Conservation (phyloP, 2,888 invertebrate genomes). For the Conus canariensis region DNA sequence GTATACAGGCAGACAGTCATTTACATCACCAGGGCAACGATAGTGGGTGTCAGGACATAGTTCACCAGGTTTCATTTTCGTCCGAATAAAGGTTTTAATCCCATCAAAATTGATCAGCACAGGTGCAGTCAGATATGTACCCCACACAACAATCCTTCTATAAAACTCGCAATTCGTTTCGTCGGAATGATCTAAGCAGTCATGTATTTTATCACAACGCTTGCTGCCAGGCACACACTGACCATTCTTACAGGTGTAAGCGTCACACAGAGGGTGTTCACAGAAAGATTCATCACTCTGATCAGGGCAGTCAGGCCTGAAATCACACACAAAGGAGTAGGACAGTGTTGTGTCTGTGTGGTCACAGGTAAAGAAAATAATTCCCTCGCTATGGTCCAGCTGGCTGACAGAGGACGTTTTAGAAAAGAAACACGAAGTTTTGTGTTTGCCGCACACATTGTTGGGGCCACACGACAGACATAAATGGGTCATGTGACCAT, state of each 20-base stretch:
- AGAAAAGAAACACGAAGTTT: not conserved
- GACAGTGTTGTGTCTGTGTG: not conserved
- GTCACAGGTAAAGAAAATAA: not conserved
- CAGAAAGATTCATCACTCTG: slow-evolving; percentile 13
- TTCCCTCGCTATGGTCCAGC: no score
- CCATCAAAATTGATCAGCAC: not conserved
- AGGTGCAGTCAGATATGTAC: not conserved
- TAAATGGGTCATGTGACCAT: not conserved
- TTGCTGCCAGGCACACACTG: slow-evolving; percentile 9
- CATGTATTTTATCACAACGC: not conserved
- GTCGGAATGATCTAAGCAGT: slow-evolving; percentile 15
- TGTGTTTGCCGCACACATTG: not conserved
- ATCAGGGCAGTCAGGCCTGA: slow-evolving; percentile 20
- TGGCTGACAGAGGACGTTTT: not conserved
- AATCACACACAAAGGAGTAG: slow-evolving; percentile 29
- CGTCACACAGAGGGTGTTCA: not conserved
- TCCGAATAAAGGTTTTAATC: not conserved
- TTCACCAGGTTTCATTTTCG: not conserved
- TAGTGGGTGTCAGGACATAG: not conserved
- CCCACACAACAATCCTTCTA: no score
- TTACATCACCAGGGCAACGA: not conserved
- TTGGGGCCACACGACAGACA: not conserved
- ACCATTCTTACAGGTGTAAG: slow-evolving; percentile 6
- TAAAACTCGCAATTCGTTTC: not conserved
- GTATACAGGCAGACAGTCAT: not conserved